These are phyloP conservation scores for Dinoponera quadriceps DNA, from an alignment of 1,140 invertebrate genomes.

Conservation along the genomic window DNA sequence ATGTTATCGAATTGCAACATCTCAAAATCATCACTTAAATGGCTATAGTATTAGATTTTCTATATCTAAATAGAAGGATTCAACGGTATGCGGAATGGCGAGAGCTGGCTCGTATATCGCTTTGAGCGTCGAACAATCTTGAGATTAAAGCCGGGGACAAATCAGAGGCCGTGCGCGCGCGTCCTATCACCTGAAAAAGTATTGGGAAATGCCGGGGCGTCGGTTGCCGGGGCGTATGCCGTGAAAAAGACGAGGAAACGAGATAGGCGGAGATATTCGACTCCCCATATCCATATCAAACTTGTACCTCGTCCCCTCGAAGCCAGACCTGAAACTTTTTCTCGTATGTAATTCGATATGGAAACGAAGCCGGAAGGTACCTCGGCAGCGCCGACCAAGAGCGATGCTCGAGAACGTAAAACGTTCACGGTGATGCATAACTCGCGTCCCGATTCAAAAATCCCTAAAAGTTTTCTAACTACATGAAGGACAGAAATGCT, in stretches of 20 bases:
- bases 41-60: background rate
- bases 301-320: slow-evolving; percentile 74
- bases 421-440: slow-evolving; percentile 65
- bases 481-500: background rate
- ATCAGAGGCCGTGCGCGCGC: slow-evolving; percentile 54
- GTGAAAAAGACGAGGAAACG: slow-evolving; percentile 67
- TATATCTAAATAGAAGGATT: background rate
- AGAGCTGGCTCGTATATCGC: slow-evolving; percentile 47
- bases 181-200: slow-evolving; percentile 72
- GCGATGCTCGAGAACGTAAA: slow-evolving; percentile 56
- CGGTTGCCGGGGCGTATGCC: slow-evolving; percentile 32
- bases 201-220: slow-evolving; percentile 60
- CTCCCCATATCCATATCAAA: slow-evolving; percentile 78
- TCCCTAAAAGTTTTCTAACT: slow-evolving; percentile 35
- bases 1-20: no score
- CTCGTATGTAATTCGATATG: slow-evolving; percentile 80
- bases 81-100: background rate
- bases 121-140: slow-evolving; percentile 73
- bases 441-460: slow-evolving; percentile 62
- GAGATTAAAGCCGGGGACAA: slow-evolving; percentile 76
- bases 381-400: slow-evolving; percentile 59
- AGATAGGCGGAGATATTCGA: slow-evolving; percentile 71
- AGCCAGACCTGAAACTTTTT: slow-evolving; percentile 77
- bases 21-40: background rate
- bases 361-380: slow-evolving; percentile 75